Conservation (phyloP, 2,888 invertebrate species). For the Neoitamus cyanurus region DNA sequence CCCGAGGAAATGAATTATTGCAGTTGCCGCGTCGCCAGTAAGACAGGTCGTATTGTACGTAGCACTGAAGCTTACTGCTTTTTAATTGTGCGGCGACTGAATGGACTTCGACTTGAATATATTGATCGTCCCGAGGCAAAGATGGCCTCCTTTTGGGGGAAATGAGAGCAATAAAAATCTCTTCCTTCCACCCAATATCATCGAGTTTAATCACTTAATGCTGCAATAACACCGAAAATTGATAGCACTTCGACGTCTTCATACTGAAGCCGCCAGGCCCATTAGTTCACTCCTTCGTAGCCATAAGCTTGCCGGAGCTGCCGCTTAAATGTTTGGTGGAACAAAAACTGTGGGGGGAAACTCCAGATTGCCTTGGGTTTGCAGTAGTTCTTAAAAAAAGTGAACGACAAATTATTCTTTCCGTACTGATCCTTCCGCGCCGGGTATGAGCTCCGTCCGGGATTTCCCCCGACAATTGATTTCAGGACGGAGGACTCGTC, state of each 20-base stretch:
- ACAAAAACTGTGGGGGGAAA: background rate
- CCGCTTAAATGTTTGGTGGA: constrained; percentile 26
- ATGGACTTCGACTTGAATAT: background rate
- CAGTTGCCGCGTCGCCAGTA: background rate
- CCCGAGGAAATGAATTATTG: background rate
- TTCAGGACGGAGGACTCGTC: constrained; percentile 37
- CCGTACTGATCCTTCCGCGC: background rate
- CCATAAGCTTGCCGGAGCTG: constrained; percentile 29
- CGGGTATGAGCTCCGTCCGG: constrained; percentile 3
- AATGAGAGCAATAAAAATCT: background rate
- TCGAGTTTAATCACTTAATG: constrained; percentile 49
- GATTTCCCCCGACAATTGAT: constrained; percentile 49
- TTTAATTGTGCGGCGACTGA: background rate
- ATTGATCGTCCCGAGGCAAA: background rate
- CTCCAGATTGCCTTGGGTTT: background rate
- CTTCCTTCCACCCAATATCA: constrained; percentile 45
- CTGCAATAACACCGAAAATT: constrained; percentile 51
- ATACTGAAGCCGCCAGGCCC: constrained; percentile 44
- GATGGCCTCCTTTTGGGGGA: background rate
- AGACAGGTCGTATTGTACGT: too few species aligned
- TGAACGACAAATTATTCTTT: constrained; percentile 31
- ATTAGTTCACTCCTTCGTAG: constrained; percentile 38
- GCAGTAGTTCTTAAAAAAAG: background rate
- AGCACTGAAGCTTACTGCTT: background rate
- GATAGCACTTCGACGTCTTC: constrained; percentile 50